These are phyloP conservation scores for Spea bombifrons DNA, from an alignment of 2,113 vertebrate species.

Conservation along the genomic window DNA sequence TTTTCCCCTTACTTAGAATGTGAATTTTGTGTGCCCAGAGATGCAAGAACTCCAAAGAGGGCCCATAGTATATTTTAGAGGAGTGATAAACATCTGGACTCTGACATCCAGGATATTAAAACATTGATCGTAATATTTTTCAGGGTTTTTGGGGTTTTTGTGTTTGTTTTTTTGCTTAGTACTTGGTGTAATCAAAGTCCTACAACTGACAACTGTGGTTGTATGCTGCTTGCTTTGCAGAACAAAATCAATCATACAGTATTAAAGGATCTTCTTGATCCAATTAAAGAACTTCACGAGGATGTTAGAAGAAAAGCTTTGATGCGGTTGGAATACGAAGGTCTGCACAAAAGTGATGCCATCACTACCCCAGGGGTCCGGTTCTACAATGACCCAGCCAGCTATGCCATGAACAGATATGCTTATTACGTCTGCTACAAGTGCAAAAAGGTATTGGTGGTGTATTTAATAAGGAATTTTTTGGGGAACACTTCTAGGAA, in stretches of 20 bases:
- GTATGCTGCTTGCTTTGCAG: slow-evolving; percentile 64
- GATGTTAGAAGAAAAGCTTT: slow-evolving; percentile 95
- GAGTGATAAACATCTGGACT: background rate
- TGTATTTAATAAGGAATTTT: no score
- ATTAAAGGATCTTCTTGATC: slow-evolving; percentile 94
- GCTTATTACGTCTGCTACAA: slow-evolving; percentile 99
- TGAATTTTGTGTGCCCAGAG: no score
- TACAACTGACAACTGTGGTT: background rate
- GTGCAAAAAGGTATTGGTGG: slow-evolving; percentile 87
- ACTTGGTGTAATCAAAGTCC: no score
- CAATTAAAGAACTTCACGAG: slow-evolving; percentile 97
- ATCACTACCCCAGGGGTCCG: slow-evolving; percentile 94
- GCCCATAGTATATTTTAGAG: no score
- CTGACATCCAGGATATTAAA: no score
- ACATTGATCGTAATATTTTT: no score
- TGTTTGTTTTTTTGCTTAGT: no score
- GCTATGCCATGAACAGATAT: slow-evolving; percentile 98
- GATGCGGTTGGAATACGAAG: slow-evolving; percentile 97
- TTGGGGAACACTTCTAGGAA: no score
- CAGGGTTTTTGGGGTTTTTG: no score
- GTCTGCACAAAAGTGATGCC: slow-evolving; percentile 95
- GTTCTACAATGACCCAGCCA: slow-evolving; percentile 94
- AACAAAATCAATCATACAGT: slow-evolving; percentile 98
- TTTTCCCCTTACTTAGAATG: no score
- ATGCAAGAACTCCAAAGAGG: no score